Conservation (phyloP, 2,888 invertebrate species). For the Xanthia togata region DNA sequence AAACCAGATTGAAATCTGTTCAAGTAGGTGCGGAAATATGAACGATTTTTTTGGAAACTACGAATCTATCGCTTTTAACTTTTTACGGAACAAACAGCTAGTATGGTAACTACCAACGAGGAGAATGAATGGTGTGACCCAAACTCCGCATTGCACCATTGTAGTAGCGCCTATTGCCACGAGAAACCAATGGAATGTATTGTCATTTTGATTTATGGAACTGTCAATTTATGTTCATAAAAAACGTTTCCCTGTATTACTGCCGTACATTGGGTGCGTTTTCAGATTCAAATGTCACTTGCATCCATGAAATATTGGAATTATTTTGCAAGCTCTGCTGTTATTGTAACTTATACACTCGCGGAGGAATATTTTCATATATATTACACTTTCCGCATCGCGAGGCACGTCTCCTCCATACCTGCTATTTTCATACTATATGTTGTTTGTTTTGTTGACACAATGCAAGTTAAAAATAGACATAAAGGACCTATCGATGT, state of each 20-base stretch:
- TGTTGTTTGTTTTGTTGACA: background rate
- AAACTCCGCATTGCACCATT: conserved; percentile 66
- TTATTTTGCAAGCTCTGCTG: background rate
- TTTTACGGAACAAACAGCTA: conserved; percentile 43
- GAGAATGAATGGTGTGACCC: conserved; percentile 51
- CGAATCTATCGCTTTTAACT: conserved; percentile 30
- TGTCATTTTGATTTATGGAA: conserved; percentile 53
- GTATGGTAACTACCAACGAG: conserved; percentile 24
- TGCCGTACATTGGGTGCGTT: background rate
- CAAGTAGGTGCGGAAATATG: background rate
- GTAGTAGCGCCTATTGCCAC: conserved; percentile 57
- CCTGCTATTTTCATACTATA: background rate
- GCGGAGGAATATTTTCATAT: background rate
- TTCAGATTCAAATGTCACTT: conserved; percentile 20
- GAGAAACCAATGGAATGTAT: conserved; percentile 53
- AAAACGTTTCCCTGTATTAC: conserved; percentile 18
- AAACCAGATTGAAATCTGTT: background rate
- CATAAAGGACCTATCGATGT: background rate
- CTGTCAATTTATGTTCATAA: conserved; percentile 39
- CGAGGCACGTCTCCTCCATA: background rate
- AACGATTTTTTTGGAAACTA: conserved; percentile 15
- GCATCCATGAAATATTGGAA: background rate
- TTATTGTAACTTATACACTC: conserved; percentile 3
- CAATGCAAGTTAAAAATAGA: background rate
- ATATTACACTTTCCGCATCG: conserved; percentile 15